phyloP scores from a whole-genome alignment of 2,888 invertebrate species.

The Automeris io region DNA sequence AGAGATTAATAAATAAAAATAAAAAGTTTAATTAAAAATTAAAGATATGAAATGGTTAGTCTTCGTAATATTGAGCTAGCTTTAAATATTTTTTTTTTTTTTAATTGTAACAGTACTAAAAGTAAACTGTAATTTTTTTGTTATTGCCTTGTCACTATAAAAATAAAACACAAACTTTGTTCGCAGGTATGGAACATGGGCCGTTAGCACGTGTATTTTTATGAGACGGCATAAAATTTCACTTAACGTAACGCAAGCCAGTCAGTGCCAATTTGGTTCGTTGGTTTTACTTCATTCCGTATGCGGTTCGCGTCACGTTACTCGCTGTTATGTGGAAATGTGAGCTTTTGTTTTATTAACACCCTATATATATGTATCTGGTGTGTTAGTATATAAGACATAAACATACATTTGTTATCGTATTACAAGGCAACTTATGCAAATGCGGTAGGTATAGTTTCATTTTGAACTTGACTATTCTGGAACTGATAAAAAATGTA shows the following conservation, averaged over 20 bases:
- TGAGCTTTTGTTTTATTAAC: constrained; percentile 43
- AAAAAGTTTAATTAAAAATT: no score
- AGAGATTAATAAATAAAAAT: no score
- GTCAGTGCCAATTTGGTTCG: constrained; percentile 42
- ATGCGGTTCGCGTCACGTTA: constrained; percentile 38
- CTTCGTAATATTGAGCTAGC: no score
- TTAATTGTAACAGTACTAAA: no score
- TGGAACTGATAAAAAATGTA: no score
- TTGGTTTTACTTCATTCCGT: constrained; percentile 47
- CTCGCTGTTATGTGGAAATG: constrained; percentile 34
- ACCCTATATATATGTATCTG: constrained; percentile 12
- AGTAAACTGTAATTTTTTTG: no score
- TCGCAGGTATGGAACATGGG: constrained; percentile 14
- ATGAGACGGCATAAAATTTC: constrained; percentile 58
- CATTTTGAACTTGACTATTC: no score
- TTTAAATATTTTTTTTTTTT: no score
- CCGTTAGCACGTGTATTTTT: constrained; percentile 44
- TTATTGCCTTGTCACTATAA: constrained; percentile 5
- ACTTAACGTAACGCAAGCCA: constrained; percentile 44
- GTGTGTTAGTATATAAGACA: no score
- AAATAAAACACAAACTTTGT: constrained; percentile 11
- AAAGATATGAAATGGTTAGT: no score
- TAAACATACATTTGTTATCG: background rate
- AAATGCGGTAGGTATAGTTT: no score
- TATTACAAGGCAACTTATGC: background rate